Percentiles rank a stretch among this genome's conserved stretches.
phyloP scores from a whole-genome alignment of 2,888 invertebrate genomes.

The Dryobota labecula region DNA sequence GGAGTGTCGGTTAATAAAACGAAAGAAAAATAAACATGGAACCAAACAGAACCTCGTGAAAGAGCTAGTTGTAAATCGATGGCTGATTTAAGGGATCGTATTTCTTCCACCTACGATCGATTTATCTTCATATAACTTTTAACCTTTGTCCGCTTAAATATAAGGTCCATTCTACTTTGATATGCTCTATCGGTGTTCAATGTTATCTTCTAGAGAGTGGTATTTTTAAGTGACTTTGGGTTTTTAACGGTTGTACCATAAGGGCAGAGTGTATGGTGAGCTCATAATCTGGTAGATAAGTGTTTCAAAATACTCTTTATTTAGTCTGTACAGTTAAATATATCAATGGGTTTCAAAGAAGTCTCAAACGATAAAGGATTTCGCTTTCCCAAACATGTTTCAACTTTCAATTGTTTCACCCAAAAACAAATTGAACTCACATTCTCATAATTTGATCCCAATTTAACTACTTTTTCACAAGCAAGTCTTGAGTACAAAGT shows the following conservation, averaged over 20 bases:
- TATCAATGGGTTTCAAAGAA: neutral
- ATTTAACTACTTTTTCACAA: conserved; percentile 18
- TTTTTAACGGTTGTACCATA: conserved; percentile 35
- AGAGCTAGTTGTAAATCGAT: conserved; percentile 41
- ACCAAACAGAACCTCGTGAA: conserved; percentile 3
- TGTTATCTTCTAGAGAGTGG: conserved; percentile 52
- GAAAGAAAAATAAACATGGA: neutral
- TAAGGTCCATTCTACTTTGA: conserved; percentile 22
- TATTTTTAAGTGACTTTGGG: conserved; percentile 46
- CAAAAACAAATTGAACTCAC: neutral
- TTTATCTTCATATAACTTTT: conserved; percentile 8
- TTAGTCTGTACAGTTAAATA: neutral
- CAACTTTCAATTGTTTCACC: neutral
- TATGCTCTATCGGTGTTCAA: conserved; percentile 25
- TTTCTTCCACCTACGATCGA: conserved; percentile 41
- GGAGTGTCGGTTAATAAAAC: conserved; percentile 5
- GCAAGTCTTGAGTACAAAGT: conserved; percentile 13
- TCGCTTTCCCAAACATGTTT: neutral
- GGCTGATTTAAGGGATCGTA: conserved; percentile 46
- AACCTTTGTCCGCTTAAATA: neutral
- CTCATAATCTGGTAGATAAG: conserved; percentile 23
- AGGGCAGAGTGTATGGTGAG: neutral
- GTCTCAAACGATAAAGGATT: too few species aligned
- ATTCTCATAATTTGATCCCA: neutral
- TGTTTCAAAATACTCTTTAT: conserved; percentile 13